These are phyloP conservation scores for Tholera decimalis DNA, from an alignment of 2,888 invertebrate species.

Conservation along the genomic window DNA sequence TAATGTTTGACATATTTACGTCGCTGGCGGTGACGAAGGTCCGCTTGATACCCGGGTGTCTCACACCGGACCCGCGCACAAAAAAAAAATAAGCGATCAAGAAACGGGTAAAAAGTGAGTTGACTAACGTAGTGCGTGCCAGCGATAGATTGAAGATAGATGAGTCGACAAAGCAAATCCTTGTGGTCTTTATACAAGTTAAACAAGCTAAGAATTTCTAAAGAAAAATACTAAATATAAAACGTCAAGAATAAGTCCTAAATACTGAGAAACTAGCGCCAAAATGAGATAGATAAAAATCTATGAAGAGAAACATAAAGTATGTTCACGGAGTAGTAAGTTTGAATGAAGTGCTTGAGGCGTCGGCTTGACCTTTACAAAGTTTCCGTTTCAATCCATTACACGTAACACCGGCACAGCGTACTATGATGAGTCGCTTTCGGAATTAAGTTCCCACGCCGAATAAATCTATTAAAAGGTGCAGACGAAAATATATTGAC, in stretches of 20 bases:
- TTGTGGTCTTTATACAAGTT: not conserved
- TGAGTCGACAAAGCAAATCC: constrained; percentile 24
- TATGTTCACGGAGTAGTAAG: not conserved
- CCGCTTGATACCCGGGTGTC: constrained; percentile 3
- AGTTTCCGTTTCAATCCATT: constrained; percentile 51
- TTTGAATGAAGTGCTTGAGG: constrained; percentile 17
- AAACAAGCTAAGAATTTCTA: not conserved
- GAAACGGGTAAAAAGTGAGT: constrained; percentile 41
- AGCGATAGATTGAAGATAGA: constrained; percentile 43
- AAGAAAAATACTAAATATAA: not conserved
- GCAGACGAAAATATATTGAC: constrained; percentile 13
- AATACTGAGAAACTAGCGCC: not conserved
- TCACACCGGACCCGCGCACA: not conserved
- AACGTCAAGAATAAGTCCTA: not conserved
- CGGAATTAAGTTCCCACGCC: constrained; percentile 20
- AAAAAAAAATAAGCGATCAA: constrained; percentile 50
- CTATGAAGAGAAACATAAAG: constrained; percentile 6
- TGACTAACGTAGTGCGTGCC: constrained; percentile 11
- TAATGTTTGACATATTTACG: constrained; percentile 49
- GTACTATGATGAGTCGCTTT: constrained; percentile 33
- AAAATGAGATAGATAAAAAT: not conserved
- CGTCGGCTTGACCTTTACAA: constrained; percentile 38
- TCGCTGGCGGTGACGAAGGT: constrained; percentile 52
- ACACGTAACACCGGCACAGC: constrained; percentile 25
- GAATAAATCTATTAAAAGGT: constrained; percentile 39